These are phyloP conservation scores for Sipha flava DNA, from an alignment of 1,140 invertebrate species.

Conservation along the genomic window DNA sequence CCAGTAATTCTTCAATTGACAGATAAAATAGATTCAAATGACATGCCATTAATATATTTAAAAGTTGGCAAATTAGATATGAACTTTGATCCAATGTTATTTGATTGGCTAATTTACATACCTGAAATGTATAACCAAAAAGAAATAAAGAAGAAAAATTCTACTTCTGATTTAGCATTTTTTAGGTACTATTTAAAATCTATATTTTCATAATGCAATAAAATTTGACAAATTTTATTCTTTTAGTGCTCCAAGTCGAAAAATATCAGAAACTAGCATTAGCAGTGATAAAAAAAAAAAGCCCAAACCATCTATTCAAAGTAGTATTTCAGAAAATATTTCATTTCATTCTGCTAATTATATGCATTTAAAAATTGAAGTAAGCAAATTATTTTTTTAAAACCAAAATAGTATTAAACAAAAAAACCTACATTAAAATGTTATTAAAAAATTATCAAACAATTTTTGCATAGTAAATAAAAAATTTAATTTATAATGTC, in stretches of 20 bases:
- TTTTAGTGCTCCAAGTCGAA: constrained; percentile 30
- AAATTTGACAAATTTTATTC: background rate
- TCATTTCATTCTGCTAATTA: constrained; percentile 26
- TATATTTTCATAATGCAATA: background rate
- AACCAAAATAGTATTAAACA: too few species aligned
- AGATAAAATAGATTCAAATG: constrained; percentile 44
- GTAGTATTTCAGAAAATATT: constrained; percentile 30
- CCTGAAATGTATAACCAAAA: constrained; percentile 42
- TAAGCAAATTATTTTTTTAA: constrained; percentile 24
- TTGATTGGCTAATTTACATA: constrained; percentile 50
- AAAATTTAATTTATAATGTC: background rate
- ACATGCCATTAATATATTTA: constrained; percentile 52
- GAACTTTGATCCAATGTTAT: constrained; percentile 54
- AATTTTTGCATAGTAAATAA: too few species aligned
- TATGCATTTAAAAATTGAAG: constrained; percentile 21
- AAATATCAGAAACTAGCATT: constrained; percentile 28
- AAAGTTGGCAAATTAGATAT: constrained; percentile 49
- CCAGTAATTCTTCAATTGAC: constrained; percentile 48
- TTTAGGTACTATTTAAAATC: constrained; percentile 2
- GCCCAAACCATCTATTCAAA: constrained; percentile 28
- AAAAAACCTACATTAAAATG: too few species aligned
- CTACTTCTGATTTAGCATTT: constrained; percentile 40
- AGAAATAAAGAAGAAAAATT: constrained; percentile 44
- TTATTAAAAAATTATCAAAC: too few species aligned
- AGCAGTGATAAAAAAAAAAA: constrained; percentile 11